phyloP scores from a whole-genome alignment of 2,797 vertebrate genomes.

The Ptychadena robeensis region DNA sequence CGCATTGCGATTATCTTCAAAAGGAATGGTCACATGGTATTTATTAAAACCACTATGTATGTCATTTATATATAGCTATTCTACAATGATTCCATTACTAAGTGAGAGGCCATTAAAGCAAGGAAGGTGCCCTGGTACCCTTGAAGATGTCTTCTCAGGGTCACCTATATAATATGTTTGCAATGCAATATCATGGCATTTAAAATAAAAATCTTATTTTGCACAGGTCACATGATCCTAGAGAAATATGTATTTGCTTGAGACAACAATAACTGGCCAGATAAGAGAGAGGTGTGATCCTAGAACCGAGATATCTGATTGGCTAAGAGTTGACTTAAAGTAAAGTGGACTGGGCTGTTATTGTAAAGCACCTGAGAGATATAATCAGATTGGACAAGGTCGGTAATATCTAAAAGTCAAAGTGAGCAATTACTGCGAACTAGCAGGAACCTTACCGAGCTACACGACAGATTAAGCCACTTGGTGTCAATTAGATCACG shows the following conservation, averaged over 20 bases:
- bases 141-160: background rate
- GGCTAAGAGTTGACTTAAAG: background rate
- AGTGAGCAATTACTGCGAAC: background rate
- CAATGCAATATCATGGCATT: background rate
- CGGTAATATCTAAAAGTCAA: constrained; percentile 7
- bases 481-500: background rate
- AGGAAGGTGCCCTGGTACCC: background rate
- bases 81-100: too few relatives aligned
- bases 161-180: constrained; percentile 1
- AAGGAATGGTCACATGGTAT: too few relatives aligned
- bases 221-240: background rate
- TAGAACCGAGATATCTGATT: background rate
- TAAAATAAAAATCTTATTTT: background rate
- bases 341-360: background rate
- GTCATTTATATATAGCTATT: too few relatives aligned
- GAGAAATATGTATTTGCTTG: background rate
- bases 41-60: too few relatives aligned
- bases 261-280: background rate
- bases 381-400: constrained; percentile 31
- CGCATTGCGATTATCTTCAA: too few relatives aligned
- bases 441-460: background rate
- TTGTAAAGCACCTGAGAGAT: background rate
- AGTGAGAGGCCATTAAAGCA: background rate
- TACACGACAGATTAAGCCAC: background rate
- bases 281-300: constrained; percentile 26